Evolutionary conservation across 2,113 vertebrate species (phyloP), one percentile per base, ranked within the genome.

Genomic region (Scomber japonicus): DNA sequence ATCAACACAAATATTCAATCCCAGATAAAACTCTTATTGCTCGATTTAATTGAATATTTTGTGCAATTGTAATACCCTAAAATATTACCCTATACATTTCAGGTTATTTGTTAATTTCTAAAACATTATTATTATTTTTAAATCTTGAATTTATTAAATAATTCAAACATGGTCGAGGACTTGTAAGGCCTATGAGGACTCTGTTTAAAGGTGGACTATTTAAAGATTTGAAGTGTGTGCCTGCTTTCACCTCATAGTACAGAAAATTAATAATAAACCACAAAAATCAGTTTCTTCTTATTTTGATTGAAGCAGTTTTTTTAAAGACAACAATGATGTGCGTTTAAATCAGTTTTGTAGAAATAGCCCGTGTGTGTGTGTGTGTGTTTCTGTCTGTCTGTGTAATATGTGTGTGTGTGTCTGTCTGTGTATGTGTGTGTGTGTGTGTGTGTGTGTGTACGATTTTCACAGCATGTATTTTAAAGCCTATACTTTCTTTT

Each of bases 371-470:
- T 60, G 75, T 55, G 14, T 31, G 53, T 31, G 17, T 57, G 44
- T 7, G 16, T 56, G 63, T 30, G 24, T 57, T 2, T 27, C 24
- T 60, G 5, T 49, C 8, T 21, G 16, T 31, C 14, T 27, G 53
- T 55, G 21, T 21, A 21, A 21, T 46, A 40, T 27, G 35, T 48
- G 74, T 46, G 50, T 67, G 24, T 31, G 17, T 46, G 53, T 27
- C 19, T 48, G 74, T 46, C 44, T 67, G 24, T 53, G 46, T 62
- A 59, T 64, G 50, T 51, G 71, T 55, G 40, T 60, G 75, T 55
- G 14, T 31, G 53, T 31, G 17, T 57, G 44, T 7, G 11, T 56
- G 63, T 30, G 24, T 57, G 11, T 2, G 14, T 27, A 27, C 24
- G 24, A 27, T 27, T 27, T 60, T 21, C 5, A 7, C 67, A n/a